phyloP scores from a whole-genome alignment of 2,888 invertebrate genomes.

The Aleiodes testaceus region DNA sequence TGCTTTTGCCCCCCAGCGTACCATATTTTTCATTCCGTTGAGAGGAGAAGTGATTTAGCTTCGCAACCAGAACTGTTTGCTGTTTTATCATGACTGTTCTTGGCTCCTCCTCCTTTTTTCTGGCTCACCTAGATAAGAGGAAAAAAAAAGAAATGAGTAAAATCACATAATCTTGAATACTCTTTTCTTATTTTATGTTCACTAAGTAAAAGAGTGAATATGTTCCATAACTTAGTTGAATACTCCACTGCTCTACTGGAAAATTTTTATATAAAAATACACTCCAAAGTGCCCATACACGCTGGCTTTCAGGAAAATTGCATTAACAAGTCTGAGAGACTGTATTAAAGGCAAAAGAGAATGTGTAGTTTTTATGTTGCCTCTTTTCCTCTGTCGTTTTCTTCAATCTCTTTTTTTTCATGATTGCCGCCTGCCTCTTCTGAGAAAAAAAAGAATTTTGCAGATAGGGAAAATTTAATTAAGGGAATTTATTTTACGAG shows the following conservation, averaged over 20 bases:
- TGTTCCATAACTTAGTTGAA: constrained; percentile 9
- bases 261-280: constrained; percentile 5
- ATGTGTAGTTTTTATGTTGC: too few species aligned
- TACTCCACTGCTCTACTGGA: neutral
- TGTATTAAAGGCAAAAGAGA: constrained; percentile 14
- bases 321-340: constrained; percentile 56
- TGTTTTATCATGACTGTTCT: constrained; percentile 4
- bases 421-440: neutral
- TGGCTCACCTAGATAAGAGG: too few species aligned
- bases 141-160: constrained; percentile 29
- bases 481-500: too few species aligned
- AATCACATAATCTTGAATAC: constrained; percentile 29
- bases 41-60: constrained; percentile 13
- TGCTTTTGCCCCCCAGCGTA: neutral
- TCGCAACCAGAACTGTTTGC: neutral
- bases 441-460: too few species aligned
- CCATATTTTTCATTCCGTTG: constrained; percentile 1
- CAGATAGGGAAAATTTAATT: too few species aligned
- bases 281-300: constrained; percentile 40
- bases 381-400: too few species aligned
- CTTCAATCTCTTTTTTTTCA: constrained; percentile 5
- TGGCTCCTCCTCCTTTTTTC: constrained; percentile 1
- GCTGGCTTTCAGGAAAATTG: constrained; percentile 54
- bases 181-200: neutral
- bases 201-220: constrained; percentile 18